These are phyloP conservation scores for Syngnathus floridae DNA, from an alignment of 2,113 vertebrate species.

Conservation along the genomic window DNA sequence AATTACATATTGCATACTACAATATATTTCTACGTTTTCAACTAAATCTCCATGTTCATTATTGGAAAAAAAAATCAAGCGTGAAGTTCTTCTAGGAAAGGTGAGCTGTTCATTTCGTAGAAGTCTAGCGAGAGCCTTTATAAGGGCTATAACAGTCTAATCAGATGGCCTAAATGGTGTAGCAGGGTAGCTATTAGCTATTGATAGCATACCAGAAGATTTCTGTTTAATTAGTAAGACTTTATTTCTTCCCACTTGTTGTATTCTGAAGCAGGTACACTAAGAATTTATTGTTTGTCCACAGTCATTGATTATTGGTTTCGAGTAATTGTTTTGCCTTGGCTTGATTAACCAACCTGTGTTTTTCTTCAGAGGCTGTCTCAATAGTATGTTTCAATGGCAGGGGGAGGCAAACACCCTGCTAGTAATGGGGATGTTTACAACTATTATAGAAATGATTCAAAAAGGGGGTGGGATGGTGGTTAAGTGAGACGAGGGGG, in stretches of 20 bases:
- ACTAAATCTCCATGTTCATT: background rate
- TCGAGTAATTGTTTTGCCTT: constrained; percentile 68
- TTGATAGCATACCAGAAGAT: constrained; percentile 44
- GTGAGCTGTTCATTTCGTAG: background rate
- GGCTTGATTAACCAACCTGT: constrained; percentile 63
- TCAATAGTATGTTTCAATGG: constrained; percentile 39
- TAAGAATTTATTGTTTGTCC: constrained; percentile 62
- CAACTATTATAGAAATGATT: constrained; percentile 13
- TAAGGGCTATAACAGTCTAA: constrained; percentile 33
- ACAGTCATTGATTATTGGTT: constrained; percentile 64
- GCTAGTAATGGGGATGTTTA: constrained; percentile 20
- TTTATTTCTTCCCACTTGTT: constrained; percentile 35
- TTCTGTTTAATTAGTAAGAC: constrained; percentile 52
- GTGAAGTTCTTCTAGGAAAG: constrained; percentile 10
- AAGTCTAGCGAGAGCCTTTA: constrained; percentile 8
- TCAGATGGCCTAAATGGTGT: constrained; percentile 56
- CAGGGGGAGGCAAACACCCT: constrained; percentile 17
- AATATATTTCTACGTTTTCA: background rate
- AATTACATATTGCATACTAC: too few relatives aligned
- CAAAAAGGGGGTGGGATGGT: background rate
- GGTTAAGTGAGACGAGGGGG: background rate
- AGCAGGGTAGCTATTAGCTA: constrained; percentile 50
- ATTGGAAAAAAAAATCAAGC: background rate
- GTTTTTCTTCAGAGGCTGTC: constrained; percentile 44
- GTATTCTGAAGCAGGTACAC: constrained; percentile 28